Evolutionary conservation across 2,113 vertebrate species (phyloP).

Genomic region (Epinephelus cyanopodus): DNA sequence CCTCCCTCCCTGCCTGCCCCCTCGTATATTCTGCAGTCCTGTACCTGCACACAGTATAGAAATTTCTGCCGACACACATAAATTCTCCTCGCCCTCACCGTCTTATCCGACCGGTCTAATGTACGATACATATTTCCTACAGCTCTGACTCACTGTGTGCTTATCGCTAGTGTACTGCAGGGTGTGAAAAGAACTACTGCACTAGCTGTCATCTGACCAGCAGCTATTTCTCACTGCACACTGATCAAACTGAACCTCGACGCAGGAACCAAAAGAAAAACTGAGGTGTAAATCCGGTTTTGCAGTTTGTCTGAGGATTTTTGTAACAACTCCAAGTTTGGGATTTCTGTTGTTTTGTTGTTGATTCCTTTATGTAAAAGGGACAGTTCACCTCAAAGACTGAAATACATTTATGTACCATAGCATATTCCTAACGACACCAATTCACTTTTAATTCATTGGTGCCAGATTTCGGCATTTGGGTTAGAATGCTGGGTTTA

Average conservation of each 20-base stretch:
- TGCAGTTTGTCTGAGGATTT: background rate
- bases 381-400: too few species aligned
- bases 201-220: constrained; percentile 50
- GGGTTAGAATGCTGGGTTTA: too few species aligned
- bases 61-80: constrained; percentile 31
- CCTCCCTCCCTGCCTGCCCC: background rate
- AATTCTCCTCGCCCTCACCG: background rate
- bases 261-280: background rate
- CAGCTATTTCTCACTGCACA: constrained; percentile 31
- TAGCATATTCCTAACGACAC: too few species aligned
- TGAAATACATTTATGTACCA: too few species aligned
- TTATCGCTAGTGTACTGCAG: constrained; percentile 42
- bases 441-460: too few species aligned
- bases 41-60: constrained; percentile 10
- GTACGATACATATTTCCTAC: constrained; percentile 29
- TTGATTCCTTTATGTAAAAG: background rate
- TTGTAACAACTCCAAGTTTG: constrained; percentile 16
- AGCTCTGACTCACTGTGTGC: constrained; percentile 42
- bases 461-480: too few species aligned
- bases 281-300: background rate
- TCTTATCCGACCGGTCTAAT: background rate
- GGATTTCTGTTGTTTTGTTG: background rate
- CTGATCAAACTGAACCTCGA: constrained; percentile 13
- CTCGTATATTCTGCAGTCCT: background rate
- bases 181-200: constrained; percentile 48